These are phyloP conservation scores for Tiliqua scincoides DNA, from an alignment of 2,113 vertebrate species.

Conservation along the genomic window DNA sequence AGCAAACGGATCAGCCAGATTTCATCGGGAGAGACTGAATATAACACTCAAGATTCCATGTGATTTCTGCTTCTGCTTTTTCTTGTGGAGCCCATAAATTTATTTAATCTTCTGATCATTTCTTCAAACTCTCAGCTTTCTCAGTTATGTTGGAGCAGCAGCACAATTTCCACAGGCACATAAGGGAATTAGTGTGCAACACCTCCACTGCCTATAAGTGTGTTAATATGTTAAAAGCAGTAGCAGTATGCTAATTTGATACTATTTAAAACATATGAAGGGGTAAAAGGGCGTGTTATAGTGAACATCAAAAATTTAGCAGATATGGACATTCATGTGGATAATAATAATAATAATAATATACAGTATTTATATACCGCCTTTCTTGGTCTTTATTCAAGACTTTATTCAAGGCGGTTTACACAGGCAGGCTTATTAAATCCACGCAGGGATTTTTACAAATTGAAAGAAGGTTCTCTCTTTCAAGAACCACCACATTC, in stretches of 20 bases:
- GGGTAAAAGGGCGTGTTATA: neutral
- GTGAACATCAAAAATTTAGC: neutral
- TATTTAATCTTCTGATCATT: slow-evolving; percentile 57
- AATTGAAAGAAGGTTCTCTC: no score
- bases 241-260: slow-evolving; percentile 6
- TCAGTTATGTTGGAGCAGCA: slow-evolving; percentile 45
- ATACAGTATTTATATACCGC: no score
- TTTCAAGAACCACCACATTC: no score
- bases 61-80: slow-evolving; percentile 76
- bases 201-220: slow-evolving; percentile 24
- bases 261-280: neutral
- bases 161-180: slow-evolving; percentile 36
- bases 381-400: no score
- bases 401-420: no score
- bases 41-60: slow-evolving; percentile 87
- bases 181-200: slow-evolving; percentile 29
- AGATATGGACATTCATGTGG: neutral
- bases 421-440: no score
- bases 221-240: slow-evolving; percentile 30
- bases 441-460: no score
- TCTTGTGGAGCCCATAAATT: slow-evolving; percentile 66
- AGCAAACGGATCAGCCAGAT: slow-evolving; percentile 94
- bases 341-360: no score
- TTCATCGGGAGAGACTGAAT: slow-evolving; percentile 94
- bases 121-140: slow-evolving; percentile 28